Evolutionary conservation across 2,797 vertebrate species (phyloP).

Genomic region (Amblyopsis hoosieri): DNA sequence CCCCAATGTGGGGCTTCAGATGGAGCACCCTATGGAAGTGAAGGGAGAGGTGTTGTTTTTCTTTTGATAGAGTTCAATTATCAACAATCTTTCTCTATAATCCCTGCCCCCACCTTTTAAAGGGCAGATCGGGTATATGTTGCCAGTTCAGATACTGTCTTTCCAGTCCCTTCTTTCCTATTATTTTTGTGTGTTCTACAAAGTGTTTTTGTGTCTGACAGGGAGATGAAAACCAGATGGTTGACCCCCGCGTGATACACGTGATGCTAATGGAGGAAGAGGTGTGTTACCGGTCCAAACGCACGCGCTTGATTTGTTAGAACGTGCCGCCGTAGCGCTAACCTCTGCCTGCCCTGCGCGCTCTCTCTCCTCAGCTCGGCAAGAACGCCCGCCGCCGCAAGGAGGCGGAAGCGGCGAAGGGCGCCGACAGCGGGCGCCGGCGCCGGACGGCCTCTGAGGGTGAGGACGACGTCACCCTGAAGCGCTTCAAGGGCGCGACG

Average conservation of each 20-base stretch:
- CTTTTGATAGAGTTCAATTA: too few species aligned
- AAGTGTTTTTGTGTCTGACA: constrained; percentile 46
- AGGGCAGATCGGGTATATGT: not conserved
- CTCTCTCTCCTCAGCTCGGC: constrained; percentile 40
- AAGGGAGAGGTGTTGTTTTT: too few species aligned
- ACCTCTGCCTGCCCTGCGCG: not conserved
- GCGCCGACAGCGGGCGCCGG: constrained; percentile 82
- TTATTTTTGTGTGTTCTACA: not conserved
- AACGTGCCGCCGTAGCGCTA: not conserved
- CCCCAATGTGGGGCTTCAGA: too few species aligned
- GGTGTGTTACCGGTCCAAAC: constrained; percentile 68
- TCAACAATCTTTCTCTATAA: too few species aligned
- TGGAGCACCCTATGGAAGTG: too few species aligned
- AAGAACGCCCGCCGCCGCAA: constrained; percentile 71
- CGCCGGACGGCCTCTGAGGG: constrained; percentile 89
- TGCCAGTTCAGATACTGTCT: not conserved
- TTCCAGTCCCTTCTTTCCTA: not conserved
- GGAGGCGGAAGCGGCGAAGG: constrained; percentile 76
- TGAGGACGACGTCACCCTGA: constrained; percentile 90
- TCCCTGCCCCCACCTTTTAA: not conserved
- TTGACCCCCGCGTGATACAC: constrained; percentile 95
- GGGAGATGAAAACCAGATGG: constrained; percentile 90
- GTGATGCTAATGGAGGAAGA: constrained; percentile 91
- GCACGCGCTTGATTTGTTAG: not conserved
- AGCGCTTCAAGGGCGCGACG: constrained; percentile 89